Conservation (phyloP, 1,140 invertebrate genomes). For the Trialeurodes vaporariorum region DNA sequence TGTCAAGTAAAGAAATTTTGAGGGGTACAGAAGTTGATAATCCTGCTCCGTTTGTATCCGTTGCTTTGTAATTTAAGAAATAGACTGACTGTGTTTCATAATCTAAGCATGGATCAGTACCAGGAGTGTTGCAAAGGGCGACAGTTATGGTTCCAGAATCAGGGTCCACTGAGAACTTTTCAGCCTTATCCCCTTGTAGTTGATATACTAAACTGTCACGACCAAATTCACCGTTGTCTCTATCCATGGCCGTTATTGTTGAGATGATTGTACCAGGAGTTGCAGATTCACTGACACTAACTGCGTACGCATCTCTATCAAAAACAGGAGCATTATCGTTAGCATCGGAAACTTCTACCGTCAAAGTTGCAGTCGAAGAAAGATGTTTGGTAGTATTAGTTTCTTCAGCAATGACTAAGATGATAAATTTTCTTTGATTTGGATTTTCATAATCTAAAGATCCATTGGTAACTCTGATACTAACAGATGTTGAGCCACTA, state of each 20-base stretch:
- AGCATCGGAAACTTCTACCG: constrained; percentile 68
- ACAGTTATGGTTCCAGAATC: constrained; percentile 71
- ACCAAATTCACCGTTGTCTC: constrained; percentile 68
- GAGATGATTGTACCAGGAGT: constrained; percentile 54
- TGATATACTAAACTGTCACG: constrained; percentile 72
- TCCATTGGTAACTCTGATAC: constrained; percentile 64
- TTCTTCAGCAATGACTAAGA: constrained; percentile 75
- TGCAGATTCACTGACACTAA: constrained; percentile 58
- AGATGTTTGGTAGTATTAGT: constrained; percentile 57
- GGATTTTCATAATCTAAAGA: constrained; percentile 78
- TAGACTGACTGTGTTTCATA: constrained; percentile 73
- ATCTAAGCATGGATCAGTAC: constrained; percentile 60
- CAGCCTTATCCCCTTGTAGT: constrained; percentile 34
- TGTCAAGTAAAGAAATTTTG: constrained; percentile 62
- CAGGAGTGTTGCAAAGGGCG: constrained; percentile 54
- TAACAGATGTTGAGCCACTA: constrained; percentile 65
- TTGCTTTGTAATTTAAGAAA: constrained; percentile 76
- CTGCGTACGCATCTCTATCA: constrained; percentile 56
- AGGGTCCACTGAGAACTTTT: constrained; percentile 58
- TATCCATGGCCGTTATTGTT: constrained; percentile 66
- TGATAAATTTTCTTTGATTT: constrained; percentile 81
- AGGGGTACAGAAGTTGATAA: constrained; percentile 63
- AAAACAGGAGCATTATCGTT: constrained; percentile 84
- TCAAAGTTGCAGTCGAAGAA: constrained; percentile 77
- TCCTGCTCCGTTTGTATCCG: constrained; percentile 67